Evolutionary conservation across 2,113 vertebrate genomes (phyloP).

Genomic region (Corydoras sp.): DNA sequence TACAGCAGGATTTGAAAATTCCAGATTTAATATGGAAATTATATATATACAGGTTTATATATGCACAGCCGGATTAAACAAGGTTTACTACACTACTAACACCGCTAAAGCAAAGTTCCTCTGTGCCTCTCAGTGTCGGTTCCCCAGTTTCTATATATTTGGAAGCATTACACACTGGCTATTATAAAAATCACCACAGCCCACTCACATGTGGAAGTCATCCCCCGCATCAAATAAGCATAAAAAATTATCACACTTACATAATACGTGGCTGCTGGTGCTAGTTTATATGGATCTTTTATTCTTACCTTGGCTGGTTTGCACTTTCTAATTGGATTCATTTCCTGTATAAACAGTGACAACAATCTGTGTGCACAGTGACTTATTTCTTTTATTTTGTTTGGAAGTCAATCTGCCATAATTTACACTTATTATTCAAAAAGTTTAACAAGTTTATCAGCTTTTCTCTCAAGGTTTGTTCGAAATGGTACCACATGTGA

Average conservation of each 20-base stretch:
- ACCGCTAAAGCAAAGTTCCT: no score
- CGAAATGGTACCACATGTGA: no score
- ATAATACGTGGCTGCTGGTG: conserved; percentile 7
- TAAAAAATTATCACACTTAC: background rate
- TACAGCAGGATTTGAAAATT: no score
- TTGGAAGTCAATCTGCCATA: no score
- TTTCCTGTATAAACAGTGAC: conserved; percentile 22
- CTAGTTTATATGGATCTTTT: conserved; percentile 20
- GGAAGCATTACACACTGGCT: conserved; percentile 24
- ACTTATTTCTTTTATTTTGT: background rate
- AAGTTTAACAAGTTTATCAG: no score
- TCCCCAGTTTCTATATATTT: conserved; percentile 9
- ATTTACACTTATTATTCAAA: no score
- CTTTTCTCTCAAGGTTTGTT: no score
- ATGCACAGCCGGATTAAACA: no score
- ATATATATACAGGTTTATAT: no score
- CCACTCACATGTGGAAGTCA: conserved; percentile 10
- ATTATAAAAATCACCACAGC: conserved; percentile 20
- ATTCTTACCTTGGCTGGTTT: conserved; percentile 14
- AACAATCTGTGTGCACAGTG: background rate
- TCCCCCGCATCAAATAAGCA: conserved; percentile 9
- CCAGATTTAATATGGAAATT: no score
- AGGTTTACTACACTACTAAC: no score
- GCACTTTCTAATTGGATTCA: background rate
- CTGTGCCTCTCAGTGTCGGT: background rate